Percentiles rank a stretch among this genome's conserved stretches.
phyloP scores from a whole-genome alignment of 2,888 invertebrate species.

The Rhogogaster chlorosoma region DNA sequence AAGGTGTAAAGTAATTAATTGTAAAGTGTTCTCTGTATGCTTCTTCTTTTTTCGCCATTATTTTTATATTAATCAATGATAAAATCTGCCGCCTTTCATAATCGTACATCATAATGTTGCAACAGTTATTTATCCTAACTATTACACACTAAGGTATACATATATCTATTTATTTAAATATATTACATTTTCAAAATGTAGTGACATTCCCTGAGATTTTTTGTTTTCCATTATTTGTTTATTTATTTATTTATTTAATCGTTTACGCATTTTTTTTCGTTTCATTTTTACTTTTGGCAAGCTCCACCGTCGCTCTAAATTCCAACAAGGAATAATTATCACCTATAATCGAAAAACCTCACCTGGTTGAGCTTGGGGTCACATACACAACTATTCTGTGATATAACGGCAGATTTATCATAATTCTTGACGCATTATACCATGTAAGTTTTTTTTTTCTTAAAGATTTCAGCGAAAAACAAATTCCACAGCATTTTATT shows the following conservation, averaged over 20 bases:
- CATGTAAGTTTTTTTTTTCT: too few species aligned
- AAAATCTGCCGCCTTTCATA: slow-evolving; percentile 43
- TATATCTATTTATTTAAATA: slow-evolving; percentile 35
- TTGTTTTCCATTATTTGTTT: not conserved
- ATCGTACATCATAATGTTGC: slow-evolving; percentile 29
- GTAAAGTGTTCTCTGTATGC: slow-evolving; percentile 4
- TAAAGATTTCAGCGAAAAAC: slow-evolving; percentile 26
- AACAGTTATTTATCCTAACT: slow-evolving; percentile 49
- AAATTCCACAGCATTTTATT: slow-evolving; percentile 46
- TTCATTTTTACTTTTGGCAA: not conserved
- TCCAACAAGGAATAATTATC: slow-evolving; percentile 3
- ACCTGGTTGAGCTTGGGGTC: slow-evolving; percentile 16
- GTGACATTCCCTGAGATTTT: slow-evolving; percentile 49
- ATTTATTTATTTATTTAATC: not conserved
- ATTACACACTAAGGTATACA: slow-evolving; percentile 48
- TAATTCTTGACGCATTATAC: slow-evolving; percentile 21
- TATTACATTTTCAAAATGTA: slow-evolving; percentile 46
- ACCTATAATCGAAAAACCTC: not conserved
- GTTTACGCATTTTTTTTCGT: not conserved
- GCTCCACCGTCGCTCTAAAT: not conserved
- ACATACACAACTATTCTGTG: slow-evolving; percentile 5
- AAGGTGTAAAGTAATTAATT: slow-evolving; percentile 11
- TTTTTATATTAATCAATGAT: slow-evolving; percentile 22
- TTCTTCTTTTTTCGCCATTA: not conserved
- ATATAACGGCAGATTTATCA: slow-evolving; percentile 47